Evolutionary conservation across 2,797 vertebrate species (phyloP).

Genomic region (Diceros bicornis): DNA sequence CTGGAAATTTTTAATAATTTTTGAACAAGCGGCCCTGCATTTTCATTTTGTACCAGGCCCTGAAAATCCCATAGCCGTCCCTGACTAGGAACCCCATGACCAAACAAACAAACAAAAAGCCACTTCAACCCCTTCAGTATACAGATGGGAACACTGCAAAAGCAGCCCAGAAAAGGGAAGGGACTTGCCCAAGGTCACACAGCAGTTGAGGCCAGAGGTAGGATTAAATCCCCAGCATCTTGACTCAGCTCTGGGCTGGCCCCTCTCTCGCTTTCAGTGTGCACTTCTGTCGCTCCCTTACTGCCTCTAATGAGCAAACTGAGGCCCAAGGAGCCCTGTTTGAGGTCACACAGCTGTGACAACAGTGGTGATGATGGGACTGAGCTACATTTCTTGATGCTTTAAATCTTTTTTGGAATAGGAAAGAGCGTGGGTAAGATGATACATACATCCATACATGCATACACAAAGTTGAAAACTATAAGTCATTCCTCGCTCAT

Average conservation of each 20-base stretch:
- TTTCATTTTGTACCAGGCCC: constrained; percentile 44
- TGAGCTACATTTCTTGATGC: constrained; percentile 7
- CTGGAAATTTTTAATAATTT: background rate
- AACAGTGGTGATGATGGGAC: background rate
- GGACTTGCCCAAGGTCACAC: constrained; percentile 38
- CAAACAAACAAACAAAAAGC: background rate
- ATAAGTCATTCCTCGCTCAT: background rate
- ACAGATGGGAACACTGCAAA: background rate
- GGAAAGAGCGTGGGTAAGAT: constrained; percentile 4
- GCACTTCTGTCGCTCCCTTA: background rate
- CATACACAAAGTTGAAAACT: background rate
- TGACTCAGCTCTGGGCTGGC: background rate
- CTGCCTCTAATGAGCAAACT: background rate
- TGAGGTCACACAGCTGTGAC: background rate
- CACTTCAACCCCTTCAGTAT: background rate
- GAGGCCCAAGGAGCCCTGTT: background rate
- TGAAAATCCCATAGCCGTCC: background rate
- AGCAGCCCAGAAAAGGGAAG: constrained; percentile 46
- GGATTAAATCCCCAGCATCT: background rate
- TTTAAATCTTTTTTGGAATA: constrained; percentile 47
- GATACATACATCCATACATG: background rate
- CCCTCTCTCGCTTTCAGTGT: background rate
- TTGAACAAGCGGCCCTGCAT: background rate
- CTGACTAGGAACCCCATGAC: background rate
- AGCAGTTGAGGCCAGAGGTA: background rate